Conservation (phyloP, 1,140 invertebrate species). For the Rhagoletis pomonella region DNA sequence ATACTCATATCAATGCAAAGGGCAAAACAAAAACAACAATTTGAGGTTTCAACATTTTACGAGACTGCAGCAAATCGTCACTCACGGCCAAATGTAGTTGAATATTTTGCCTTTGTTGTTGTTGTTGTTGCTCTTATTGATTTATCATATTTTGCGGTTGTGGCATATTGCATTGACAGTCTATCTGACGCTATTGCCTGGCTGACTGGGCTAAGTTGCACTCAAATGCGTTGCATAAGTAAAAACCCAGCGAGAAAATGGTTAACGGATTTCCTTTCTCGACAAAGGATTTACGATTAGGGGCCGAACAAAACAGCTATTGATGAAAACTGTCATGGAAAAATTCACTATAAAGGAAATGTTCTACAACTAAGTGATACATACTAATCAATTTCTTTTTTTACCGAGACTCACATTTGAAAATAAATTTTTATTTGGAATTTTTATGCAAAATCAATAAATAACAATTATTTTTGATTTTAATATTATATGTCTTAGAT, state of each 20-base stretch:
- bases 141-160: constrained; percentile 51
- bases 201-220: constrained; percentile 42
- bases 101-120: constrained; percentile 10
- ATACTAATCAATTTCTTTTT: no score
- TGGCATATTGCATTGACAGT: constrained; percentile 47
- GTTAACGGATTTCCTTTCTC: no score
- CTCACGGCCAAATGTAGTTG: not conserved
- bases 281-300: no score
- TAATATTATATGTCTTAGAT: no score
- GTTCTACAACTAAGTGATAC: no score
- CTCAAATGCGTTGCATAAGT: constrained; percentile 18
- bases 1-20: constrained; percentile 39
- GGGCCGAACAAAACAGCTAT: no score
- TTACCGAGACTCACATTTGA: no score
- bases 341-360: no score
- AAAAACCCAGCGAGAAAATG: not conserved
- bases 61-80: constrained; percentile 38
- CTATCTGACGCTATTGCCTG: not conserved
- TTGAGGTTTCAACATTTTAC: constrained; percentile 38
- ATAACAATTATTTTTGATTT: no score
- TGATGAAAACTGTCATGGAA: no score
- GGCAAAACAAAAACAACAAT: constrained; percentile 7
- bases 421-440: no score
- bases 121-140: constrained; percentile 32
- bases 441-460: no score